Evolutionary conservation across 2,797 vertebrate species (phyloP).

Genomic region (Ataeniobius toweri): DNA sequence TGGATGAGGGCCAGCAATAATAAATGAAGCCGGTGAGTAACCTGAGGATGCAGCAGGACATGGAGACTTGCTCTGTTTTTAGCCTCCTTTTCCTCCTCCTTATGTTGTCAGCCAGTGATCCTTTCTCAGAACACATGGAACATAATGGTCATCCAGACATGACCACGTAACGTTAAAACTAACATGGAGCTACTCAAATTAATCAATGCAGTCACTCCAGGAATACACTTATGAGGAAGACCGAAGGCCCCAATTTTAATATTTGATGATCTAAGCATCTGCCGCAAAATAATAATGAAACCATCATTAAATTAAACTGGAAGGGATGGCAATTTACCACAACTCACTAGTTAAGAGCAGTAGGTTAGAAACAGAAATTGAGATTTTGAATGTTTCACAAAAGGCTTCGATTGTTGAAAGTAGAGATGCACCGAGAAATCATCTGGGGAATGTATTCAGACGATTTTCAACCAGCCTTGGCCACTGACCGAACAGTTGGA

Average conservation of each 20-base stretch:
- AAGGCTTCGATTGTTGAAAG: neutral
- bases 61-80: constrained; percentile 69
- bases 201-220: constrained; percentile 43
- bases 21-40: constrained; percentile 83
- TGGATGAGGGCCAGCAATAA: constrained; percentile 80
- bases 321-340: neutral
- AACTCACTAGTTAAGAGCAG: neutral
- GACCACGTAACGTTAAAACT: constrained; percentile 41
- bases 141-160: constrained; percentile 56
- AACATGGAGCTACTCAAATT: constrained; percentile 50
- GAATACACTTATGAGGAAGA: constrained; percentile 4
- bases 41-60: constrained; percentile 79
- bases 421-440: neutral
- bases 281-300: neutral
- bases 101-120: constrained; percentile 51
- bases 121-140: constrained; percentile 65
- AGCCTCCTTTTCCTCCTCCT: constrained; percentile 66
- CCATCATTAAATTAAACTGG: neutral
- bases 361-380: neutral
- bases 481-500: neutral
- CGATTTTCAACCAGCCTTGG: neutral
- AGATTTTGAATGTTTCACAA: neutral
- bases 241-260: neutral
- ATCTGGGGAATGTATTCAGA: neutral
- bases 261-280: neutral